A percentile compares a stretch with the other conserved stretches of the same genome.
Evolutionary conservation across 2,113 vertebrate species (phyloP).

Genomic region (cattle (Bos taurus)): DNA sequence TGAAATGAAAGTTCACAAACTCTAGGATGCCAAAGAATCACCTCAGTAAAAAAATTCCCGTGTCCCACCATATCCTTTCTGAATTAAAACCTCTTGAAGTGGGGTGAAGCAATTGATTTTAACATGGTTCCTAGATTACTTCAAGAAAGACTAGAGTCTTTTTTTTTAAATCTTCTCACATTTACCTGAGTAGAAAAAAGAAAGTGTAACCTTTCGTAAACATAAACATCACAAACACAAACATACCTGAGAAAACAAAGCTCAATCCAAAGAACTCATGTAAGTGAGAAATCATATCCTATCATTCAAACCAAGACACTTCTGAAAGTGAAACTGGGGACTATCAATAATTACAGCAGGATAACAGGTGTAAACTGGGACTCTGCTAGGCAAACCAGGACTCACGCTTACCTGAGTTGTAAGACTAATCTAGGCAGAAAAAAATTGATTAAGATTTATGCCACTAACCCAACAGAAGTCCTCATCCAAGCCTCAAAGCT

Average conservation of each 20-base stretch:
- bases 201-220: background rate
- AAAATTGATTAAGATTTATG: background rate
- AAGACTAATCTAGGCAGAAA: background rate
- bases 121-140: background rate
- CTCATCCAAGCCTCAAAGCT: background rate
- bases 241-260: background rate
- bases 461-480: background rate
- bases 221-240: conserved; percentile 3
- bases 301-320: background rate
- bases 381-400: background rate
- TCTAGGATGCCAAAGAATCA: background rate
- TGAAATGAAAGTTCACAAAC: background rate
- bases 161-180: background rate
- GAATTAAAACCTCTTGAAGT: background rate
- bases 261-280: background rate
- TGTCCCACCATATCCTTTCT: background rate
- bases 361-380: background rate
- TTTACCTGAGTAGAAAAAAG: background rate
- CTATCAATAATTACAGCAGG: background rate
- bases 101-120: background rate
- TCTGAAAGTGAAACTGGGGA: background rate
- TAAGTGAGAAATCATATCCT: background rate
- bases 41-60: background rate
- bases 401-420: background rate
- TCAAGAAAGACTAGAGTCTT: background rate